These are phyloP conservation scores for Plodia interpunctella DNA, from an alignment of 1,140 invertebrate genomes.

Conservation along the genomic window DNA sequence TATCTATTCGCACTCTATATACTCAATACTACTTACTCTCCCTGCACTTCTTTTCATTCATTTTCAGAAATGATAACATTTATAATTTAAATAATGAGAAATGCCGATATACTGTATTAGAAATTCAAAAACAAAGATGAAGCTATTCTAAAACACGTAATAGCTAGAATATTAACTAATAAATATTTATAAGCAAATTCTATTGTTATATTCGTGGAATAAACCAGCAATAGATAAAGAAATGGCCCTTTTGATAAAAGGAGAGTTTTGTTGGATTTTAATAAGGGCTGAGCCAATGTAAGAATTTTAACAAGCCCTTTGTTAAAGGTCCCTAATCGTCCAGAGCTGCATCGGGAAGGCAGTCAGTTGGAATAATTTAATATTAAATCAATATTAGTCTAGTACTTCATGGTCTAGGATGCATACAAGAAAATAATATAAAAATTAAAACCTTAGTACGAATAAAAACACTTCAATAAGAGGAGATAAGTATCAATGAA, in stretches of 20 bases:
- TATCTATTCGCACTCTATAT: too few species aligned
- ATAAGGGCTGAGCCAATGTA: constrained; percentile 44
- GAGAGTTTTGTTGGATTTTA: constrained; percentile 50
- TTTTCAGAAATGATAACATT: too few species aligned
- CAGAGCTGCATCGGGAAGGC: neutral
- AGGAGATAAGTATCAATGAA: too few species aligned
- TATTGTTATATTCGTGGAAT: constrained; percentile 10
- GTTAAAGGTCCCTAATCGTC: constrained; percentile 35
- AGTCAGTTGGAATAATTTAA: neutral
- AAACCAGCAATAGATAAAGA: constrained; percentile 6
- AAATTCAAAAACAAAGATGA: too few species aligned
- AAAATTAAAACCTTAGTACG: too few species aligned
- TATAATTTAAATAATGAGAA: too few species aligned
- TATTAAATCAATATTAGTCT: constrained; percentile 3
- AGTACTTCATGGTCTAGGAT: neutral
- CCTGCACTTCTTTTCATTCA: too few species aligned
- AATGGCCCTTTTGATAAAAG: constrained; percentile 8
- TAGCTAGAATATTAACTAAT: neutral
- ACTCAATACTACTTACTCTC: too few species aligned
- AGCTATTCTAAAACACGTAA: neutral
- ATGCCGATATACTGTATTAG: too few species aligned
- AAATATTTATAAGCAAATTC: constrained; percentile 3
- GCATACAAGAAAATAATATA: neutral
- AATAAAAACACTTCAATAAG: too few species aligned
- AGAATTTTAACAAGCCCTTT: constrained; percentile 71